Percentiles rank a stretch among this genome's conserved stretches.
These are phyloP conservation scores for Micoletzkya japonica DNA, from an alignment of 2,888 invertebrate species.

Conservation along the genomic window DNA sequence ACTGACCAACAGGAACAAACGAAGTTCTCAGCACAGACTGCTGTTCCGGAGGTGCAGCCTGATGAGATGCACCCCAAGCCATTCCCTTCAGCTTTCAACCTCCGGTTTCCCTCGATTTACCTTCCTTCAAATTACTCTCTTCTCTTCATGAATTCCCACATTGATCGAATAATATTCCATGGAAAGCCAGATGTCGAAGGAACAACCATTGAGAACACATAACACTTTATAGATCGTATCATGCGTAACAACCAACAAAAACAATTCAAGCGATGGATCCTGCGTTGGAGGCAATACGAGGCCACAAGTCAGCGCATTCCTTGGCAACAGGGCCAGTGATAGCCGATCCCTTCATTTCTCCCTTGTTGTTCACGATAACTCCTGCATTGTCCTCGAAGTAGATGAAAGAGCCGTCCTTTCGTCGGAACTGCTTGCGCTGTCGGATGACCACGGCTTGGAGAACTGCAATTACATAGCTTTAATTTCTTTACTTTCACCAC, in stretches of 20 bases:
- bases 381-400: slow-evolving; percentile 94
- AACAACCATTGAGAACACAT: slow-evolving; percentile 7
- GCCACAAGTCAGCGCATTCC: slow-evolving; percentile 99
- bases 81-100: not conserved
- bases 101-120: not conserved
- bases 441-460: slow-evolving; percentile 99
- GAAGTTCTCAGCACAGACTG: not conserved
- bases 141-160: not conserved
- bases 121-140: not conserved
- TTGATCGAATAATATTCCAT: slow-evolving; percentile 10
- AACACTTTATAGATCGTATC: slow-evolving; percentile 25
- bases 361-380: slow-evolving; percentile 99
- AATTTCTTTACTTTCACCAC: no score
- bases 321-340: slow-evolving; percentile 99
- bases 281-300: slow-evolving; percentile 98
- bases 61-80: slow-evolving; percentile 24
- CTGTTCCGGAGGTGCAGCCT: slow-evolving; percentile 17
- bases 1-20: slow-evolving; percentile 13
- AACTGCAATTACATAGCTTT: slow-evolving; percentile 75
- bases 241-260: slow-evolving; percentile 31
- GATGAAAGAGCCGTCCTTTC: slow-evolving; percentile 98
- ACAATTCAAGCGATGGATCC: slow-evolving; percentile 85
- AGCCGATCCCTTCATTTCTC: slow-evolving; percentile 98
- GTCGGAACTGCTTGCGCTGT: slow-evolving; percentile 95
- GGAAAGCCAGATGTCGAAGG: slow-evolving; percentile 8